Conservation (phyloP, 2,888 invertebrate genomes). For the Euproctis similis region DNA sequence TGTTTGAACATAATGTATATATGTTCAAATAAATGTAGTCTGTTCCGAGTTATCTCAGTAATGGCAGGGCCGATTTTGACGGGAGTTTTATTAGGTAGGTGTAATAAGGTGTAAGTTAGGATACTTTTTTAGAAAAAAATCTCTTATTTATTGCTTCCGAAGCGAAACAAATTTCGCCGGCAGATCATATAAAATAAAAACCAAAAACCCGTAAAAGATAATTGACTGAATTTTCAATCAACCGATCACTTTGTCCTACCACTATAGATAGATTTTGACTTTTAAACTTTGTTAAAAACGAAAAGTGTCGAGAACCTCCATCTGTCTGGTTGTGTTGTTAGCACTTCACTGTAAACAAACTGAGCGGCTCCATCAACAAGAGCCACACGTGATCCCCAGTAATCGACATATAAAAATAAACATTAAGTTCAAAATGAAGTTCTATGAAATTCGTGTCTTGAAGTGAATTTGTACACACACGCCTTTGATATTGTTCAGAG, state of each 20-base stretch:
- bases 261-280: constrained; percentile 4
- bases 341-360: constrained; percentile 51
- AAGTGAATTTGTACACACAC: constrained; percentile 28
- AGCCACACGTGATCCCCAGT: constrained; percentile 44
- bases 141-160: too few relatives aligned
- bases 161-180: too few relatives aligned
- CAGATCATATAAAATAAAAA: too few relatives aligned
- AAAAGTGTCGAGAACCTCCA: constrained; percentile 22
- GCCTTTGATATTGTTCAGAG: constrained; percentile 22
- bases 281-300: constrained; percentile 4
- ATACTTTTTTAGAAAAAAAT: too few relatives aligned
- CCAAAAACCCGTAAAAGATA: constrained; percentile 20
- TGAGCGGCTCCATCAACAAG: constrained; percentile 56
- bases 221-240: constrained; percentile 15
- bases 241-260: constrained; percentile 21
- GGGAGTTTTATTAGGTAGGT: too few relatives aligned
- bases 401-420: constrained; percentile 68
- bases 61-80: too few relatives aligned
- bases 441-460: constrained; percentile 47
- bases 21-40: too few relatives aligned
- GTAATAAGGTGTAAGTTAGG: too few relatives aligned
- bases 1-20: too few relatives aligned
- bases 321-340: constrained; percentile 32
- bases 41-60: too few relatives aligned
- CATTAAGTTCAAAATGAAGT: constrained; percentile 43